These are phyloP conservation scores for Cardinalis cardinalis DNA, from an alignment of 2,113 vertebrate genomes.

Conservation along the genomic window DNA sequence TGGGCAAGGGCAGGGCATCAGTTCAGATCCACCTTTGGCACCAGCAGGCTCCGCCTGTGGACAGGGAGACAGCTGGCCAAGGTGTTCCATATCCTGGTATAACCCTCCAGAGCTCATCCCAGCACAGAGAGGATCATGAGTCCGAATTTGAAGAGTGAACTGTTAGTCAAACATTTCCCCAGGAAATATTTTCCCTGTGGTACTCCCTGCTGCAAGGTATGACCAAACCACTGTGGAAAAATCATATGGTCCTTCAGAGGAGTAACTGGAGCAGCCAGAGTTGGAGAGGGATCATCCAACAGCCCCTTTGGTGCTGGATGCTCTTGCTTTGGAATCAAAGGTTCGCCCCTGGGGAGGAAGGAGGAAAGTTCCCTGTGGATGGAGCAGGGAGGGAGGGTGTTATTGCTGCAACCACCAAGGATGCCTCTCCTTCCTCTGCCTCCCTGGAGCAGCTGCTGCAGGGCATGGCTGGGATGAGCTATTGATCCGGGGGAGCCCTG, in stretches of 20 bases:
- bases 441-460: neutral
- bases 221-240: accelerated
- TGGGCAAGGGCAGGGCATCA: neutral
- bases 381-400: neutral
- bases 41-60: no score
- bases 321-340: neutral
- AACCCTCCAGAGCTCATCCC: neutral
- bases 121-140: neutral
- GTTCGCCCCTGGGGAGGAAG: neutral
- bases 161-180: neutral
- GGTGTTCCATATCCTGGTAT: accelerated
- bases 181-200: neutral
- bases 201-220: neutral
- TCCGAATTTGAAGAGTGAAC: neutral
- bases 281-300: accelerated
- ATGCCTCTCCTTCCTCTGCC: neutral
- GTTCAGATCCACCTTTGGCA: neutral
- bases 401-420: accelerated
- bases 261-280: neutral
- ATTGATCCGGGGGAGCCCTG: neutral
- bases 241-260: neutral
- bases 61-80: neutral
- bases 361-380: neutral
- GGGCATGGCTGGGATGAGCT: neutral
- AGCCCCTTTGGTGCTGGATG: neutral